Conservation (phyloP, 2,797 vertebrate genomes). For the Pangasius macronema region DNA sequence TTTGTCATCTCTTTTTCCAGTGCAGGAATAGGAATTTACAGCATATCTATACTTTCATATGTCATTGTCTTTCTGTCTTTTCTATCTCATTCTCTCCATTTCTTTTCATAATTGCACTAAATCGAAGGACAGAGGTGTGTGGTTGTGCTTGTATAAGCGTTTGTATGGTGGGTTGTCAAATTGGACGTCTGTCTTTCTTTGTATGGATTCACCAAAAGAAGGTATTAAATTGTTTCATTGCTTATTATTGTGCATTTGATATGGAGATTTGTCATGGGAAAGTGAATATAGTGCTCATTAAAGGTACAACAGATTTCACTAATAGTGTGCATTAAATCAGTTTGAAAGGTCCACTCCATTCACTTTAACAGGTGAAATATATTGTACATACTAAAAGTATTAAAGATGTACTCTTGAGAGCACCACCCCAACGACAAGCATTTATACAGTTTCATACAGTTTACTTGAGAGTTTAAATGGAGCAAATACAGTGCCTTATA, state of each 20-base stretch:
- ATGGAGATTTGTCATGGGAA: not conserved
- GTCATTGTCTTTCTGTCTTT: not conserved
- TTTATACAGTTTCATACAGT: not conserved
- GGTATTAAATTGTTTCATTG: not conserved
- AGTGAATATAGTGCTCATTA: not conserved
- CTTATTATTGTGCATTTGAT: not conserved
- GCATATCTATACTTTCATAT: not conserved
- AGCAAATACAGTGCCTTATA: not conserved
- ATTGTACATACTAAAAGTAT: not conserved
- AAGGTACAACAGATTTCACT: not conserved
- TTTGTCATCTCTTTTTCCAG: not conserved
- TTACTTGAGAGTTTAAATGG: not conserved
- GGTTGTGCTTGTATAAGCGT: not conserved
- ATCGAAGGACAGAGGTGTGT: not conserved
- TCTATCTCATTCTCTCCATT: not conserved
- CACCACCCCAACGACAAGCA: not conserved
- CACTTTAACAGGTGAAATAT: not conserved
- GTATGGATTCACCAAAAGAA: not conserved
- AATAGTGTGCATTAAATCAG: constrained; percentile 1
- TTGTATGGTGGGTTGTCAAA: not conserved
- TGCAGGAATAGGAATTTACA: not conserved
- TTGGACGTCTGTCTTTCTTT: not conserved
- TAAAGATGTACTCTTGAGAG: not conserved
- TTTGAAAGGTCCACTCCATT: not conserved
- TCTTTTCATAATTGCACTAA: not conserved